Conservation (phyloP, 2,797 vertebrate species). For the Cacajao melanocephalus region DNA sequence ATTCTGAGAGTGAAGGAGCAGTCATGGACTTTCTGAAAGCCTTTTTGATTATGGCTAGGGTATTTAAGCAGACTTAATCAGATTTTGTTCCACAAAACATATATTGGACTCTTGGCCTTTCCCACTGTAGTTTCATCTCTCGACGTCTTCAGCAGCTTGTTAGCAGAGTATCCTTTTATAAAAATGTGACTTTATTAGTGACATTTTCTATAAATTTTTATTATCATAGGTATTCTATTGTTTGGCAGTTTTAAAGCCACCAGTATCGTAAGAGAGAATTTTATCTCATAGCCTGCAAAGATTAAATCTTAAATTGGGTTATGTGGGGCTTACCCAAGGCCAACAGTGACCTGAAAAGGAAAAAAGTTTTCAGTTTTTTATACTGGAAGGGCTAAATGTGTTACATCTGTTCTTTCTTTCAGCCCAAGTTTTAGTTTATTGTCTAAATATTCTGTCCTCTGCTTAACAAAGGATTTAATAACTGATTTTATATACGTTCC, state of each 20-base stretch:
- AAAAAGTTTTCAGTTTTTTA: background rate
- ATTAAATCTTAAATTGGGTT: background rate
- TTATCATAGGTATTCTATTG: background rate
- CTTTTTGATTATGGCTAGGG: background rate
- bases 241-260: background rate
- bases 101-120: background rate
- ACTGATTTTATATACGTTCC: conserved; percentile 14
- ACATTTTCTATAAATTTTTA: background rate
- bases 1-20: background rate
- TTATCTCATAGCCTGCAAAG: background rate
- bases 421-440: conserved; percentile 44
- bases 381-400: background rate
- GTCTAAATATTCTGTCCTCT: conserved; percentile 26
- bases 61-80: background rate
- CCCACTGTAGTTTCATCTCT: background rate
- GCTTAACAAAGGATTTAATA: conserved; percentile 54
- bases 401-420: conserved; percentile 26
- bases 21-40: background rate
- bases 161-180: background rate
- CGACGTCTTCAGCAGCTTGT: background rate
- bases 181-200: background rate
- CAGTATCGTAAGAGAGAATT: background rate
- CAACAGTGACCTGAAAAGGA: background rate
- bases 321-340: background rate
- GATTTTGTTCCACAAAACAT: background rate